Evolutionary conservation across 2,797 vertebrate genomes (phyloP).

Genomic region (Acipenser oxyrinchus): DNA sequence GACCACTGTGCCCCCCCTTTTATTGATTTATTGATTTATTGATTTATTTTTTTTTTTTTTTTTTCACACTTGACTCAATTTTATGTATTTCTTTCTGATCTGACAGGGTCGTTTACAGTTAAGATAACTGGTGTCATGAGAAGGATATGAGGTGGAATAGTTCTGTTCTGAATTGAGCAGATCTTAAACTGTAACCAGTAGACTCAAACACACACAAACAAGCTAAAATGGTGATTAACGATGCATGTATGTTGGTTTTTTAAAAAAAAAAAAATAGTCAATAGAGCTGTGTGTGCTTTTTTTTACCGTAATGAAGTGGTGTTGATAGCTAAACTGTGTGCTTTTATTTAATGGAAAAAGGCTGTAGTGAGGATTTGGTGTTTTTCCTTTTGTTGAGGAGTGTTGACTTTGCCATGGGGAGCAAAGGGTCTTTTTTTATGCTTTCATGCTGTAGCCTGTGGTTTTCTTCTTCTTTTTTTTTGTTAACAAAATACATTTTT

Average conservation of each 20-base stretch:
- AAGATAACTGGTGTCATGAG: constrained; percentile 86
- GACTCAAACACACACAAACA: constrained; percentile 91
- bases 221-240: constrained; percentile 99
- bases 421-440: constrained; percentile 62
- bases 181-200: constrained; percentile 86
- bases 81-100: constrained; percentile 98
- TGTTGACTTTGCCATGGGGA: constrained; percentile 68
- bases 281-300: constrained; percentile 93
- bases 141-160: constrained; percentile 96
- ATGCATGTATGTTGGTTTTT: constrained; percentile 95
- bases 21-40: too few species aligned
- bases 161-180: constrained; percentile 88
- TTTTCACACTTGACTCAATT: constrained; percentile 86
- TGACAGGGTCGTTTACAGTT: constrained; percentile 96
- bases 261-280: constrained; percentile 60
- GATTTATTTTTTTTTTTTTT: too few species aligned
- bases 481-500: constrained; percentile 19
- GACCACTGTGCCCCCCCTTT: constrained; percentile 45
- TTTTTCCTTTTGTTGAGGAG: constrained; percentile 64
- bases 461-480: not conserved
- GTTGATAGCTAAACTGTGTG: constrained; percentile 98
- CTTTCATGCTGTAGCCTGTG: constrained; percentile 68
- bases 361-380: constrained; percentile 66
- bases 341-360: constrained; percentile 78
- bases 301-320: constrained; percentile 96